phyloP scores from a whole-genome alignment of 1,140 invertebrate genomes.

The Helicoverpa armigera region DNA sequence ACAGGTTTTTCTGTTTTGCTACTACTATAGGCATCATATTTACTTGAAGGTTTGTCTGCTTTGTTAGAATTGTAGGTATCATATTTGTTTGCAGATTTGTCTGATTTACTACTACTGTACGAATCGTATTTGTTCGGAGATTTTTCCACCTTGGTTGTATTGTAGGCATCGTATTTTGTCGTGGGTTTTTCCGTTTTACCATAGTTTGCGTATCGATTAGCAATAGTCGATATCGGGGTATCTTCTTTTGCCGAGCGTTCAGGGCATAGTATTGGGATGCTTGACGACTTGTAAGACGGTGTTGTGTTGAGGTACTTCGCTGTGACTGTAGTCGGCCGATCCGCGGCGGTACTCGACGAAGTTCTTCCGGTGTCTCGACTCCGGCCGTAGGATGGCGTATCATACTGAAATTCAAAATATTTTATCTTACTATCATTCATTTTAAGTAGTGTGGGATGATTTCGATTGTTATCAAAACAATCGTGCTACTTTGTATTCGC shows the following conservation, averaged over 20 bases:
- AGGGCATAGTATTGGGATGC: constrained; percentile 74
- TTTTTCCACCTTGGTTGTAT: constrained; percentile 13
- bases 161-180: constrained; percentile 17
- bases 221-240: constrained; percentile 76
- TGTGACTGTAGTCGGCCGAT: constrained; percentile 75
- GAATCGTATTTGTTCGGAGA: constrained; percentile 10
- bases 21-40: constrained; percentile 25
- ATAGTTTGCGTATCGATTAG: constrained; percentile 74
- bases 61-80: constrained; percentile 21
- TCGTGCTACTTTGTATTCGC: constrained; percentile 45
- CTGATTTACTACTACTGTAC: background rate
- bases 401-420: constrained; percentile 73
- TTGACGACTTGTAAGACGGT: constrained; percentile 77
- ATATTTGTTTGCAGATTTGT: constrained; percentile 6
- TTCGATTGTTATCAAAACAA: background rate
- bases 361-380: constrained; percentile 68
- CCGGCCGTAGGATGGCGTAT: constrained; percentile 74
- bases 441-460: background rate
- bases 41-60: constrained; percentile 6
- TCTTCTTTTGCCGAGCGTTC: constrained; percentile 74
- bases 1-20: constrained; percentile 17
- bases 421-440: constrained; percentile 6
- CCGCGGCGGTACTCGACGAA: constrained; percentile 60
- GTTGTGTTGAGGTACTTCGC: constrained; percentile 78
- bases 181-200: constrained; percentile 60